Percentiles rank a stretch among this genome's conserved stretches.
Conservation (phyloP, 2,888 invertebrate species). For the Agonopterix alstromeriana region DNA sequence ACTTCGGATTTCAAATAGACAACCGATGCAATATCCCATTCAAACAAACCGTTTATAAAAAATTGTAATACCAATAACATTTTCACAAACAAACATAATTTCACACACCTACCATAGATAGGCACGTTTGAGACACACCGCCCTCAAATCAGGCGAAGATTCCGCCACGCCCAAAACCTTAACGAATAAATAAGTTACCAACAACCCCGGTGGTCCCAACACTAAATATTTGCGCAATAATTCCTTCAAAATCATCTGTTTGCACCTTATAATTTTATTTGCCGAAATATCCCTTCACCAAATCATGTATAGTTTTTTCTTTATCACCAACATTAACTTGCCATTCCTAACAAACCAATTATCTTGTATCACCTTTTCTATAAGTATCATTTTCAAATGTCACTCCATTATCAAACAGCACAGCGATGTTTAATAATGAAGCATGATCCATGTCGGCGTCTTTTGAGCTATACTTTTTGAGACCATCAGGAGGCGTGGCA, state of each 20-base stretch:
- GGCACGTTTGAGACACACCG: too few species aligned
- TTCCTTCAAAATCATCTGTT: slow-evolving; percentile 30
- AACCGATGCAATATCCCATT: too few species aligned
- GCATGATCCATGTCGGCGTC: slow-evolving; percentile 25
- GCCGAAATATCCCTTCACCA: slow-evolving; percentile 34
- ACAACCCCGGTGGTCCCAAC: slow-evolving; percentile 43
- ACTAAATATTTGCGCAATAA: slow-evolving; percentile 49
- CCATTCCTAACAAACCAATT: background rate
- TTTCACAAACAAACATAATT: too few species aligned
- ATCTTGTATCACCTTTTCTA: background rate
- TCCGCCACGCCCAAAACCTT: slow-evolving; percentile 1
- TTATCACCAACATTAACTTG: background rate
- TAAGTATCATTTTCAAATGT: background rate
- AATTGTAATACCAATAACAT: too few species aligned
- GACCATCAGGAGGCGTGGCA: slow-evolving; percentile 23
- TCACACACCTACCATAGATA: too few species aligned
- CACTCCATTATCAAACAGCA: background rate
- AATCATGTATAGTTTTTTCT: slow-evolving; percentile 19
- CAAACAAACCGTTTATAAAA: slow-evolving; percentile 2
- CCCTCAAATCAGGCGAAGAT: background rate
- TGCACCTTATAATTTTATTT: slow-evolving; percentile 44
- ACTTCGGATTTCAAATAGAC: too few species aligned
- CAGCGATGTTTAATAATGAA: slow-evolving; percentile 17
- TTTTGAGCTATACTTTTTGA: slow-evolving; percentile 9
- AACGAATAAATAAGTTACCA: background rate